Evolutionary conservation across 2,888 invertebrate species (phyloP), one percentile per base, ranked within the genome.

Genomic region (Cantharis flavilabris): DNA sequence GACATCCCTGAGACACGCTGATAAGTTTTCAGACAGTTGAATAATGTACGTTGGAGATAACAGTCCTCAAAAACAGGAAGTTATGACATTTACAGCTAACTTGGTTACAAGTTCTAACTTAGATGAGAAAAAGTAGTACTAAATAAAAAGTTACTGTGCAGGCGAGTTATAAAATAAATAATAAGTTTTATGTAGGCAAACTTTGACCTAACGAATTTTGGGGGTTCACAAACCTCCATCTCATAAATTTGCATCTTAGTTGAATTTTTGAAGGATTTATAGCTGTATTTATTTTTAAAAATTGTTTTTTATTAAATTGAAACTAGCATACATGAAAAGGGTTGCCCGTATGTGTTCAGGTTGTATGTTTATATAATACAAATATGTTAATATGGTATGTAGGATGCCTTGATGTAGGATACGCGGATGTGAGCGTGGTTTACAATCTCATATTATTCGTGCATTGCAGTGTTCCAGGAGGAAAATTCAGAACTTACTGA

Each of bases 51-150:
- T 76, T 71, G 78, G 70, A 78, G 78, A 78, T 78, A 78, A 78
- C 78, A 76, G 78, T 78, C 78, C 78, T 78, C 75, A 78, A 78
- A 78, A 76, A 78, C 78, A 78, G 78, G 78, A 78, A 78, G 78
- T 76, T 78, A 78, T 78, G 78, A 78, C 78, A 78, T 78, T 78
- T 78, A 78, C 78, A 73, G 78, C 75, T 78, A 78, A 78, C 78
- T 78, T 76, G 75, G 78, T 78, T 78, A 78, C 70, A 78, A 78
- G 72, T 78, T 78, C 75, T 78, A 78, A 78, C 78, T 78, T 78
- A 78, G 70, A 78, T 78, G 78, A 78, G 78, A 78, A 78, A 78
- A 78, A 78, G 78, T 75, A 72, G 71, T 69, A 65, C 69, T 78
- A 78, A 78, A 78, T 78, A 78, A 78, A 76, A 78, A 78, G 78